These are phyloP conservation scores for Neria commutata DNA, from an alignment of 2,888 invertebrate species.

Conservation along the genomic window DNA sequence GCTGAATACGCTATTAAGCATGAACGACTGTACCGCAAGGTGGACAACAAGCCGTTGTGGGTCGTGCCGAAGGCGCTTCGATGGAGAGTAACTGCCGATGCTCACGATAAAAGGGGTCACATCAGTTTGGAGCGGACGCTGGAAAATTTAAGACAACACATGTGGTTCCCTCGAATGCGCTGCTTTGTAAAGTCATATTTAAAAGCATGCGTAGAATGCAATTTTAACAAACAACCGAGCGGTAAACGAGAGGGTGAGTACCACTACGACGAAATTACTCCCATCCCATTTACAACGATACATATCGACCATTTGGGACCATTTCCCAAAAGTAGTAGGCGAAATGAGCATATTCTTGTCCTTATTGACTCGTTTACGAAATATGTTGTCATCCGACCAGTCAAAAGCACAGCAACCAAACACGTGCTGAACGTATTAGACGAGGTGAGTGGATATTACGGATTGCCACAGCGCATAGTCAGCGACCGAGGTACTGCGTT, in stretches of 20 bases:
- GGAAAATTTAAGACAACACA: conserved; percentile 39
- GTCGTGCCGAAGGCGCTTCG: conserved; percentile 15
- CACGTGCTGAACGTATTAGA: conserved; percentile 13
- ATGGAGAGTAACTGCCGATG: not conserved
- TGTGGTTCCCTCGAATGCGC: conserved; percentile 58
- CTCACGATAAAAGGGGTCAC: conserved; percentile 30
- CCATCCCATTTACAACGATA: conserved; percentile 12
- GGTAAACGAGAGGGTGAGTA: conserved; percentile 8
- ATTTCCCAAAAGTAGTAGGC: conserved; percentile 14
- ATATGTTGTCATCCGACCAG: conserved; percentile 13
- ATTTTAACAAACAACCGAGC: conserved; percentile 44
- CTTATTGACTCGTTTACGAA: conserved; percentile 25
- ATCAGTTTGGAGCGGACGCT: conserved; percentile 33
- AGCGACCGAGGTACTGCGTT: conserved; percentile 36
- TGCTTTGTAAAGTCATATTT: conserved; percentile 55
- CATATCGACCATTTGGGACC: conserved; percentile 23
- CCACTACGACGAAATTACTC: conserved; percentile 12
- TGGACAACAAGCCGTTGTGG: conserved; percentile 8
- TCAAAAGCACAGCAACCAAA: conserved; percentile 17
- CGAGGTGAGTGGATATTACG: conserved; percentile 28
- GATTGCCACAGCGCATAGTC: conserved; percentile 34
- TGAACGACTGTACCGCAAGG: not conserved
- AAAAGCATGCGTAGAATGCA: conserved; percentile 37
- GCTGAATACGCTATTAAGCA: conserved; percentile 4
- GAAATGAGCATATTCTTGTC: conserved; percentile 16